Evolutionary conservation across 2,888 invertebrate species (phyloP).

Genomic region (Coecobrya sp.): DNA sequence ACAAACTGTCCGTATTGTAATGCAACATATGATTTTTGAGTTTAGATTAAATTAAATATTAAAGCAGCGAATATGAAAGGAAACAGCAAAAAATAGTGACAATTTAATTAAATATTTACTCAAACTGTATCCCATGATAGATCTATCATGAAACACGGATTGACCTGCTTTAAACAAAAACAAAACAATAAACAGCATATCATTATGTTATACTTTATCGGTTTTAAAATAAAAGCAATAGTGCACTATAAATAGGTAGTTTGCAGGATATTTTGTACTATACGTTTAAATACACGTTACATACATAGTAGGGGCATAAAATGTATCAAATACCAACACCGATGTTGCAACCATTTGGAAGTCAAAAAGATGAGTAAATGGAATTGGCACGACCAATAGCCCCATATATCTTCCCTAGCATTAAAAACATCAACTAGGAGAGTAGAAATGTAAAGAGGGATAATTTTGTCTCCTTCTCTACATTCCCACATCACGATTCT

Average conservation of each 20-base stretch:
- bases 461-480: conserved; percentile 41
- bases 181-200: neutral
- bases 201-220: no score
- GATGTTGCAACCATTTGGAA: conserved; percentile 20
- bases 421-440: conserved; percentile 68
- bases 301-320: neutral
- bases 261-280: no score
- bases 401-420: conserved; percentile 65
- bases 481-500: neutral
- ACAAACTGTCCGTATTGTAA: neutral
- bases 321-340: conserved; percentile 34
- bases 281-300: neutral
- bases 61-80: neutral
- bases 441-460: conserved; percentile 18
- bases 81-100: neutral
- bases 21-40: no score
- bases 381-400: conserved; percentile 72
- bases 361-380: conserved; percentile 70
- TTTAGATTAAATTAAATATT: neutral
- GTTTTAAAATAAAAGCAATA: no score
- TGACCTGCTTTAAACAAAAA: neutral
- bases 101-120: no score
- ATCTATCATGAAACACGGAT: conserved; percentile 13
- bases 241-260: no score
- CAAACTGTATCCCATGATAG: neutral